Evolutionary conservation across 2,888 invertebrate genomes (phyloP), one percentile per base, ranked within the genome.

Genomic region (Spodoptera littoralis): DNA sequence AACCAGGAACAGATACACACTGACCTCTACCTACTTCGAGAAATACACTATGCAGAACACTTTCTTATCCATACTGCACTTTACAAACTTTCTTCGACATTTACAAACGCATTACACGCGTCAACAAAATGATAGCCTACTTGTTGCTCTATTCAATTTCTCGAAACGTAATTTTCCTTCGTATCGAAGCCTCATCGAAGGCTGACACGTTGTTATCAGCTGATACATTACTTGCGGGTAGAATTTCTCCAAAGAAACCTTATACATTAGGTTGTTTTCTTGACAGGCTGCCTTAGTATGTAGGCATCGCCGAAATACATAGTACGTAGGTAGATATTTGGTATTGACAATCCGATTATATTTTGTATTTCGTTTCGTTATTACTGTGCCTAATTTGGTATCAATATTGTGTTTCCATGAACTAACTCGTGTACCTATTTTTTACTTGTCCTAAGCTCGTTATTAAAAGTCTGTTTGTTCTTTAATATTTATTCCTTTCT

Each of bases 131-230:
- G 79, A 54, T 66, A 70, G 55, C 65, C 71, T 70, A 71, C 64
- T 69, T 62, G 55, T 70, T 65, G 61, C 63, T 72, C 55, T 55
- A 69, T 72, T 70, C 48, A 70, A 68, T 79, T 67, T 73, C 66
- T 71, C 54, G 11, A 69, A 64, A 55, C 63, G 82, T 80, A 85
- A 85, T 86, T 83, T 82, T 71, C 79, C 65, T 65, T 60, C 70
- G 76, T 63, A 73, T 73, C 50, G 87, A 86, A 88, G 83, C 85
- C 85, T 77, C 75, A 82, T 83, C 71, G 60, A 79, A 74, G 68
- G 76, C 77, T 76, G 76, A 79, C 90, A 86, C 85, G 85, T 60
- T 55, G 62, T 65, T 71, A 73, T 72, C 77, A 76, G 81, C 81
- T 89, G 88, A 85, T 82, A 77, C 74, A 61, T 72, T 59, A 63